Conservation (phyloP, 2,113 vertebrate species). For the Microcebus lehilahytsara region DNA sequence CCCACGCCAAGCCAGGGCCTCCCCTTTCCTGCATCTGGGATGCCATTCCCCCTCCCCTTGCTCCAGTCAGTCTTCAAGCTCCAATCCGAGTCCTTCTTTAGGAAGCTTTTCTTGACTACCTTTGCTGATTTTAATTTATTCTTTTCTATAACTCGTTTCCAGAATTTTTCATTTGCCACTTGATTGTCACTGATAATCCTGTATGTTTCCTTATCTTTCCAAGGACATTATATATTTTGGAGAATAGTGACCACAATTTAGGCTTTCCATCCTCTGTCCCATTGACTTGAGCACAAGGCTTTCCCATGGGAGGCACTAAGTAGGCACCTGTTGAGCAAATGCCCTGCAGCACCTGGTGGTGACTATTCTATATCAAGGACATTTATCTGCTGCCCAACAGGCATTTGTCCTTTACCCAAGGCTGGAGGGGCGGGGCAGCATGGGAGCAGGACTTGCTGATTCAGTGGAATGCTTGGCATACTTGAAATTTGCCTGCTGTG, state of each 20-base stretch:
- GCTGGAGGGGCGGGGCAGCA: background rate
- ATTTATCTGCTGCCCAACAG: background rate
- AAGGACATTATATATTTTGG: background rate
- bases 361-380: background rate
- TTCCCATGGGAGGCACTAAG: background rate
- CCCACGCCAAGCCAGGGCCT: rapidly evolving
- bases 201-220: background rate
- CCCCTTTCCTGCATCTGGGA: background rate
- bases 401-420: background rate
- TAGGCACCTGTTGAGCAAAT: background rate
- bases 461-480: background rate
- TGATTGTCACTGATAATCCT: background rate
- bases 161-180: conserved; percentile 5
- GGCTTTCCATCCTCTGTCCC: background rate
- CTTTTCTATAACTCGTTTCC: conserved; percentile 1
- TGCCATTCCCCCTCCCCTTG: background rate
- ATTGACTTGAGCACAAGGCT: background rate
- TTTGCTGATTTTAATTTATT: background rate
- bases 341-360: background rate
- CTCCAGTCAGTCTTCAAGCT: background rate
- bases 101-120: background rate
- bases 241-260: background rate
- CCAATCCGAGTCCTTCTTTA: background rate
- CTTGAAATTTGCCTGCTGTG: background rate
- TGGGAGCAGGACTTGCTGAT: background rate